A percentile compares a stretch with the other conserved stretches of the same genome.
Evolutionary conservation across 1,140 invertebrate genomes (phyloP).

Genomic region (Drosophila lini): DNA sequence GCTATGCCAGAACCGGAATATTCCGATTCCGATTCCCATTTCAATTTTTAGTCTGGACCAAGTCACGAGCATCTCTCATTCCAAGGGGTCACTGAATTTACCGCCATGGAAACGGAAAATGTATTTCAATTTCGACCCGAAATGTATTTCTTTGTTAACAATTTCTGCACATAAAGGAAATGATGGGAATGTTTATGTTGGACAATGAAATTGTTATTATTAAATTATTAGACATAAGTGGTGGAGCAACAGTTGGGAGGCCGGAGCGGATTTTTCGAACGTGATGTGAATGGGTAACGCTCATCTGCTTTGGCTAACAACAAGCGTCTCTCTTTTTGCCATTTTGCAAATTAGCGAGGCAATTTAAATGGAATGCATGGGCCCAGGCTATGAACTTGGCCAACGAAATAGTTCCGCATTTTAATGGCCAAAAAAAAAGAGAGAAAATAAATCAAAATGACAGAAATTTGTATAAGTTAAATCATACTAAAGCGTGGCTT

Average conservation of each 20-base stretch:
- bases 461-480: conserved; percentile 9
- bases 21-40: conserved; percentile 10
- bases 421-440: conserved; percentile 7
- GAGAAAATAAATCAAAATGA: conserved; percentile 1
- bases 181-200: conserved; percentile 52
- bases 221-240: conserved; percentile 57
- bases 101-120: conserved; percentile 26
- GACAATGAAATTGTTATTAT: conserved; percentile 58
- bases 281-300: conserved; percentile 50
- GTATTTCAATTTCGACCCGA: conserved; percentile 27
- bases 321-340: conserved; percentile 18
- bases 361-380: conserved; percentile 50
- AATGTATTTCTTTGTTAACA: conserved; percentile 7
- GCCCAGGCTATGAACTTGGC: conserved; percentile 17
- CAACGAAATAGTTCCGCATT: conserved; percentile 36
- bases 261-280: conserved; percentile 13
- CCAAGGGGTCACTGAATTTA: conserved; percentile 10
- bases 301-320: conserved; percentile 49
- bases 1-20: conserved; percentile 47
- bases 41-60: conserved; percentile 27
- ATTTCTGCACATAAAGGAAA: conserved; percentile 53
- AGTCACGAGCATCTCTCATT: conserved; percentile 35
- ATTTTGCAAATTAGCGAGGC: conserved; percentile 50
- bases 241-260: conserved; percentile 22
- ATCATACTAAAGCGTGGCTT: neutral